These are phyloP conservation scores for Diprion similis DNA, from an alignment of 1,140 invertebrate species.

Conservation along the genomic window DNA sequence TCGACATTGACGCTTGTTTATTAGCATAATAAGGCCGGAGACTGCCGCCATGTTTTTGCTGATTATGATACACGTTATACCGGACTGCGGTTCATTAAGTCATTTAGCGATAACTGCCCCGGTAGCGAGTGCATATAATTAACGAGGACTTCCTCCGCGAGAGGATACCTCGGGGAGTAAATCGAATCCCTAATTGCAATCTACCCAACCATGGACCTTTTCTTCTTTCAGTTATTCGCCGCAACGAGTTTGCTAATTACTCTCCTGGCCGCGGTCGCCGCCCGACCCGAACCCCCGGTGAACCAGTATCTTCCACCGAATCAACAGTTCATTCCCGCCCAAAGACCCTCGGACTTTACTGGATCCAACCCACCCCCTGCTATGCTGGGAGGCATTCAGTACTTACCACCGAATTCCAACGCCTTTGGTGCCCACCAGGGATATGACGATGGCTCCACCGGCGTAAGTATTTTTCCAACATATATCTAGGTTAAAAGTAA, in stretches of 20 bases:
- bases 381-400: conserved; percentile 61
- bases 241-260: background rate
- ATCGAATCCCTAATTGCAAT: too few species aligned
- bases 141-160: too few species aligned
- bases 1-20: too few species aligned
- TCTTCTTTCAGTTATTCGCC: background rate
- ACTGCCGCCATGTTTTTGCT: too few species aligned
- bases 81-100: too few species aligned
- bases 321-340: conserved; percentile 46
- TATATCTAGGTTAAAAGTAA: too few species aligned
- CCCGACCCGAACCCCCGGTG: conserved; percentile 51
- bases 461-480: conserved; percentile 52
- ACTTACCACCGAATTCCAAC: conserved; percentile 58
- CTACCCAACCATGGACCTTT: too few species aligned
- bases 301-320: conserved; percentile 65
- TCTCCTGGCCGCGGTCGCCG: conserved; percentile 18
- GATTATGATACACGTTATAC: too few species aligned
- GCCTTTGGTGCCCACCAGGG: conserved; percentile 41
- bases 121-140: too few species aligned
- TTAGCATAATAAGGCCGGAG: too few species aligned
- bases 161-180: too few species aligned
- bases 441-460: conserved; percentile 54
- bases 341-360: conserved; percentile 22
- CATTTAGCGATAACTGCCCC: too few species aligned
- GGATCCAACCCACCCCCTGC: conserved; percentile 24